Percentiles rank a stretch among this genome's conserved stretches.
Conservation (phyloP, 2,888 invertebrate genomes). For the Drosophila multiciliata region DNA sequence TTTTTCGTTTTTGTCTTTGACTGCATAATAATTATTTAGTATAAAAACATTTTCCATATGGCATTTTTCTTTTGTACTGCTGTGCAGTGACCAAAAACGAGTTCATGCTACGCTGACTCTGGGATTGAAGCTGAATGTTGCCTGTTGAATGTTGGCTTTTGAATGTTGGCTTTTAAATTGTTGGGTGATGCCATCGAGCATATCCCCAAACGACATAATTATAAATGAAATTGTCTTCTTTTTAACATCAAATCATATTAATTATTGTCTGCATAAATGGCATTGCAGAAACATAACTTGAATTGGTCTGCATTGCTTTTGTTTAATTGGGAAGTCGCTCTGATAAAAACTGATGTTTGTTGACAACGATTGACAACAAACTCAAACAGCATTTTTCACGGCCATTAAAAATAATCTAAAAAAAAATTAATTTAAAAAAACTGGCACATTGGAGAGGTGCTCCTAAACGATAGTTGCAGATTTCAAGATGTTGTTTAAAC, state of each 20-base stretch:
- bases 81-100: constrained; percentile 67
- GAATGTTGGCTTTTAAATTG: background rate
- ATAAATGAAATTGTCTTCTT: constrained; percentile 48
- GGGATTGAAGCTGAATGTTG: constrained; percentile 4
- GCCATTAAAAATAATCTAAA: constrained; percentile 35
- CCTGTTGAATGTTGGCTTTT: background rate
- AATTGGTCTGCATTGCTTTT: constrained; percentile 34
- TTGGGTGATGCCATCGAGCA: constrained; percentile 38
- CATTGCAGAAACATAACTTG: constrained; percentile 45
- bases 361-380: constrained; percentile 58
- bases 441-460: constrained; percentile 45
- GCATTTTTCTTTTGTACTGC: background rate
- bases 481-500: constrained; percentile 30
- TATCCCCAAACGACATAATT: constrained; percentile 43
- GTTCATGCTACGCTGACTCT: constrained; percentile 68
- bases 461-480: constrained; percentile 15
- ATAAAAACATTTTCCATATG: constrained; percentile 11
- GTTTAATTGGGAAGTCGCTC: constrained; percentile 4
- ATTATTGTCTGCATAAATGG: constrained; percentile 59
- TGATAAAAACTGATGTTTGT: constrained; percentile 27
- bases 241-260: constrained; percentile 63
- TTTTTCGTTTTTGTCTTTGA: constrained; percentile 19
- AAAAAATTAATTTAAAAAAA: constrained; percentile 48
- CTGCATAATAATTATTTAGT: constrained; percentile 26
- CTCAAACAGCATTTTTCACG: constrained; percentile 62